phyloP scores from a whole-genome alignment of 2,888 invertebrate genomes.

The Agapetus fuscipes region DNA sequence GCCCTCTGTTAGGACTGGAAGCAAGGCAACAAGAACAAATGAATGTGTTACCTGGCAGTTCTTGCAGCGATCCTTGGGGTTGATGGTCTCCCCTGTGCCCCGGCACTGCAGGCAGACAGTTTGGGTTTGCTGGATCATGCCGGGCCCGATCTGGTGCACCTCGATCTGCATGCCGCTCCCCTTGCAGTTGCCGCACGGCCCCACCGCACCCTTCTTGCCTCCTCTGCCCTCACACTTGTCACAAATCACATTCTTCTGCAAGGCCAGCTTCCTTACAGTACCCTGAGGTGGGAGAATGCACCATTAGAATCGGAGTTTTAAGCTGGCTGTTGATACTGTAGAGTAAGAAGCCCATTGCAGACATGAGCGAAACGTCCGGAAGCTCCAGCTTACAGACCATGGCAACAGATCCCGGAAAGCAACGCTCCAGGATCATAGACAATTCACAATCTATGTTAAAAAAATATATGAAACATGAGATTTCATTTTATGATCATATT shows the following conservation, averaged over 20 bases:
- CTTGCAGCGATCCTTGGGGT: slow-evolving; percentile 89
- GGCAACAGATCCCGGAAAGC: too few species aligned
- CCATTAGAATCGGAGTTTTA: too few species aligned
- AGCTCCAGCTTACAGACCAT: too few species aligned
- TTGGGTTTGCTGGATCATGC: slow-evolving; percentile 82
- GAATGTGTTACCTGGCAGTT: slow-evolving; percentile 59
- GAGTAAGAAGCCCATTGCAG: too few species aligned
- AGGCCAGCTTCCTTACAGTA: slow-evolving; percentile 79
- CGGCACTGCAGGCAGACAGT: slow-evolving; percentile 77
- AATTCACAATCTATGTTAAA: neutral
- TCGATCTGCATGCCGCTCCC: slow-evolving; percentile 78
- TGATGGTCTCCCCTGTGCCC: slow-evolving; percentile 78
- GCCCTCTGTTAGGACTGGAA: too few species aligned
- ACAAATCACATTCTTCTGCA: slow-evolving; percentile 94
- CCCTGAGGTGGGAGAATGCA: slow-evolving; percentile 48
- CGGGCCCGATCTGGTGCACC: slow-evolving; percentile 55
- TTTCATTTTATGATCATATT: too few species aligned
- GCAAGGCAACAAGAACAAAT: too few species aligned
- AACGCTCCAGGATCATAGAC: too few species aligned
- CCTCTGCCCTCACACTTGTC: slow-evolving; percentile 93
- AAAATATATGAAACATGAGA: too few species aligned
- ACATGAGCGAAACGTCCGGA: too few species aligned
- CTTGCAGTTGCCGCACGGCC: slow-evolving; percentile 77
- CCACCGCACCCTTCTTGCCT: slow-evolving; percentile 87
- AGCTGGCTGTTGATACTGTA: too few species aligned